These are phyloP conservation scores for Formica aserva DNA, from an alignment of 2,888 invertebrate species.

Conservation along the genomic window DNA sequence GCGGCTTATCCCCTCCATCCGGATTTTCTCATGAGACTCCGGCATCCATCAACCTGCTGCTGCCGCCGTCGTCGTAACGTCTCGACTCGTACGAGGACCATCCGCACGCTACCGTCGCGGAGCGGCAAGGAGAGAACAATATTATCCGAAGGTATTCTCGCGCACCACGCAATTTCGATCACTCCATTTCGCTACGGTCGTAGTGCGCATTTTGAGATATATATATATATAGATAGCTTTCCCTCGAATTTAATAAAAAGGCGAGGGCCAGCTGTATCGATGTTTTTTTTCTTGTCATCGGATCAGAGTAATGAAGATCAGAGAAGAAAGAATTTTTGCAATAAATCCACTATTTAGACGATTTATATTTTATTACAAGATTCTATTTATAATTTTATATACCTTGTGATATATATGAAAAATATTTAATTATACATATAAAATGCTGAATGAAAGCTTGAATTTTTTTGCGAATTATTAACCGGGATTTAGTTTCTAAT, in stretches of 20 bases:
- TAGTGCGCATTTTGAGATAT: neutral
- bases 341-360: neutral
- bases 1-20: conserved; percentile 86
- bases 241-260: neutral
- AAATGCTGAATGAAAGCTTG: neutral
- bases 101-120: conserved; percentile 30
- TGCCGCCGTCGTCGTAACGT: conserved; percentile 71
- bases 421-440: neutral
- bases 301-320: conserved; percentile 7
- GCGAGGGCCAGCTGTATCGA: neutral
- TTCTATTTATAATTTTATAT: neutral
- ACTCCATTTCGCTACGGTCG: neutral
- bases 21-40: conserved; percentile 76
- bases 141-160: conserved; percentile 19
- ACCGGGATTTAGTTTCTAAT: neutral
- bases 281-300: neutral
- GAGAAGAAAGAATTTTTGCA: neutral
- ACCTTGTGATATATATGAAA: neutral
- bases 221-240: neutral
- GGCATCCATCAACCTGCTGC: conserved; percentile 82
- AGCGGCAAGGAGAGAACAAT: neutral
- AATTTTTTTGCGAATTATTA: neutral
- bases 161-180: neutral
- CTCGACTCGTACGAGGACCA: conserved; percentile 60
- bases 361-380: neutral